A percentile compares a stretch with the other conserved stretches of the same genome.
Conservation (phyloP, 2,888 invertebrate species). For the Pachydiplax longipennis region DNA sequence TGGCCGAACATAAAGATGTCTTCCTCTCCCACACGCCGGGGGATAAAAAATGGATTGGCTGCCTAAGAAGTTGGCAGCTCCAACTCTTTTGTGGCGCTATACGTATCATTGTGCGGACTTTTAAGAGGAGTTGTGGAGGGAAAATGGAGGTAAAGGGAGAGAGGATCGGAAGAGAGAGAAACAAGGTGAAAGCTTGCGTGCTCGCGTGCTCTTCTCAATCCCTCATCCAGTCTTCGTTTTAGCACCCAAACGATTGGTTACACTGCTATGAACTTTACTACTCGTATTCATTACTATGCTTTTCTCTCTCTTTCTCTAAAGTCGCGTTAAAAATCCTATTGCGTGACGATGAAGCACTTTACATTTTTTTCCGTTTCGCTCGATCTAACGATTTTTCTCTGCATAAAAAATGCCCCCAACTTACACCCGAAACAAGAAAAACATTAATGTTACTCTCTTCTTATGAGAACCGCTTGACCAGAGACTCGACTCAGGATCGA, state of each 20-base stretch:
- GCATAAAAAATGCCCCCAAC: neutral
- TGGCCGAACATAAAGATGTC: neutral
- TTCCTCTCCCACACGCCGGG: neutral
- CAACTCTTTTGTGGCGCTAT: neutral
- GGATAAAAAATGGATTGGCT: neutral
- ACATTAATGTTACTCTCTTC: neutral
- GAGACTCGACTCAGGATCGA: too few relatives aligned
- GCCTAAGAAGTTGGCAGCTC: neutral
- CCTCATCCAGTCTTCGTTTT: neutral
- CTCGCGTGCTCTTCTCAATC: constrained; percentile 9
- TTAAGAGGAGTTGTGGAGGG: neutral
- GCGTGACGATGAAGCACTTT: constrained; percentile 5
- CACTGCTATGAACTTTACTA: constrained; percentile 23
- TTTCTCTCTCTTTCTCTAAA: neutral
- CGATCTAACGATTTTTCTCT: neutral
- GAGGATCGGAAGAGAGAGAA: neutral
- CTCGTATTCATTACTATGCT: constrained; percentile 1
- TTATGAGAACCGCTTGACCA: too few relatives aligned
- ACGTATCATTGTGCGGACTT: neutral
- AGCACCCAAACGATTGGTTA: constrained; percentile 16
- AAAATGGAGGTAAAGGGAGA: neutral
- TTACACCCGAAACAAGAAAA: neutral
- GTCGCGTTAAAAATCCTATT: neutral
- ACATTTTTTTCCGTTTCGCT: neutral
- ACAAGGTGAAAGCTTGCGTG: neutral